Evolutionary conservation across 2,113 vertebrate species (phyloP).

Genomic region (Urocitellus parryii): DNA sequence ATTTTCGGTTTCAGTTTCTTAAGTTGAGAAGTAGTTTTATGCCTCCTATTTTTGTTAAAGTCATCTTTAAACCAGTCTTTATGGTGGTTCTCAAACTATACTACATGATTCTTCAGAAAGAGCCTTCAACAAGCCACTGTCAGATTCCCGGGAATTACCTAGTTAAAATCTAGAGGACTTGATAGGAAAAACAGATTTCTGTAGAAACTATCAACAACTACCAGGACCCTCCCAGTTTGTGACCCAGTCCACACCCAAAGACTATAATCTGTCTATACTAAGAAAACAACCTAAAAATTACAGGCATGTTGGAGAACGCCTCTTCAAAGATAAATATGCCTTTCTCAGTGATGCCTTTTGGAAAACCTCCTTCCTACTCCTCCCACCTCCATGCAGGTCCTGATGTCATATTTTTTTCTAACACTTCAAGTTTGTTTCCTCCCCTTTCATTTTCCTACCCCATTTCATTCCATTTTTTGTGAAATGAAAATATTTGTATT

Average conservation of each 20-base stretch:
- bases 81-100: background rate
- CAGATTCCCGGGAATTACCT: background rate
- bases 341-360: background rate
- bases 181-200: background rate
- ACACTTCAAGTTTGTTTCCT: background rate
- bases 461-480: background rate
- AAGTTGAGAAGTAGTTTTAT: background rate
- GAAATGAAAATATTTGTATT: background rate
- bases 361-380: background rate
- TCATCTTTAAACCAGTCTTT: background rate
- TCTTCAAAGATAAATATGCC: background rate
- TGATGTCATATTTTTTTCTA: background rate
- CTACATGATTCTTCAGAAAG: background rate
- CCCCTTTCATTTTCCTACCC: background rate
- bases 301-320: background rate
- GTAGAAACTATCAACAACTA: background rate
- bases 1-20: background rate
- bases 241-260: background rate
- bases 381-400: background rate
- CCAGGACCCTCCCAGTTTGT: background rate
- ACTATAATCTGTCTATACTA: background rate
- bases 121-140: background rate
- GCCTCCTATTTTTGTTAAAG: background rate
- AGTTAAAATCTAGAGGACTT: background rate
- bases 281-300: background rate